Conservation (phyloP, 2,888 invertebrate species). For the Rhagonycha lutea region DNA sequence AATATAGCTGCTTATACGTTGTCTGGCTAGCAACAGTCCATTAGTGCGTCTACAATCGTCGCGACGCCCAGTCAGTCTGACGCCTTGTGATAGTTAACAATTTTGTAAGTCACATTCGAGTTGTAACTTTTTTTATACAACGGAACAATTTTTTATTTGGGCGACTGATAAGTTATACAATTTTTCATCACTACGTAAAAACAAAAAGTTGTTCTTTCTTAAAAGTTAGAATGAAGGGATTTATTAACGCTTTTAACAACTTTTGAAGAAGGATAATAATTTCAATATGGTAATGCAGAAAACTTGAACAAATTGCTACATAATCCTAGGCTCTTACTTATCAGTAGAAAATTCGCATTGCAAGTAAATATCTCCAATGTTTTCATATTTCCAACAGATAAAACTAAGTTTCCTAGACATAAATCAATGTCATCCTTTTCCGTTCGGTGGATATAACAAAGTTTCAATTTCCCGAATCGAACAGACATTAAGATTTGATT, state of each 20-base stretch:
- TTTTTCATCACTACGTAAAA: not conserved
- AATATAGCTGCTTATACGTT: constrained; percentile 22
- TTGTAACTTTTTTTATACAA: not conserved
- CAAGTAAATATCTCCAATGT: constrained; percentile 14
- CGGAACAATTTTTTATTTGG: not conserved
- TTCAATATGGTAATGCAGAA: not conserved
- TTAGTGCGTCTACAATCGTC: constrained; percentile 34
- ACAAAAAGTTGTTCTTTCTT: not conserved
- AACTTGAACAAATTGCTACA: not conserved
- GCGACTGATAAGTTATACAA: not conserved
- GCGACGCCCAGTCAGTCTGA: constrained; percentile 37
- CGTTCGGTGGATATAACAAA: constrained; percentile 48
- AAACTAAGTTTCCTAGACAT: constrained; percentile 45
- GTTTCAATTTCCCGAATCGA: constrained; percentile 53
- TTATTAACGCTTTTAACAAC: not conserved
- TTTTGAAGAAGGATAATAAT: not conserved
- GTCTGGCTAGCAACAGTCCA: constrained; percentile 31
- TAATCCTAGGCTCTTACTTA: not conserved
- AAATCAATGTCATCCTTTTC: constrained; percentile 51
- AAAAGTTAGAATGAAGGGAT: not conserved
- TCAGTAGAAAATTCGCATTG: not conserved
- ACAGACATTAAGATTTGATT: constrained; percentile 51
- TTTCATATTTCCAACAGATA: constrained; percentile 42
- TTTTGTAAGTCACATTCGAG: constrained; percentile 35
- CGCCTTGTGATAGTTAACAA: constrained; percentile 31